Evolutionary conservation across 92 coral and sea anemone genomes (phyloP), one percentile per base, ranked within the genome.

Genomic region (Muricea muricata): DNA sequence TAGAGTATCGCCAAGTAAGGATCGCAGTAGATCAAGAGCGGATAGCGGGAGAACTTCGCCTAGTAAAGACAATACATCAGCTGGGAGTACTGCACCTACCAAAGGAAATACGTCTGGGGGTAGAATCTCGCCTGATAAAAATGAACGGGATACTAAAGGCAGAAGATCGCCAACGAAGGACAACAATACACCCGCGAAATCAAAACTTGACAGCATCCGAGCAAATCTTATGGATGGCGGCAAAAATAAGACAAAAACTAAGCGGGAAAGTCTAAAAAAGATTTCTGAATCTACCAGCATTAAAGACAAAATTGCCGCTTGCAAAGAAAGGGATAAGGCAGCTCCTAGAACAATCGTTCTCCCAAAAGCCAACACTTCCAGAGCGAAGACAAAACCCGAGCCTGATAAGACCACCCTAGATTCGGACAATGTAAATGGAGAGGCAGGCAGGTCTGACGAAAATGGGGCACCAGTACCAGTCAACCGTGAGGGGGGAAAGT

Each of bases 251-350:
- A n/a, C 71, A 20, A 78, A 78, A 33, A 34, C 11, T 23, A 78
- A 78, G 71, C 83, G 83, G 7, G 83, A 78, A 25, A 75, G 80
- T 34, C 37, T 78, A 56, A 56, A 78, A 1, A 34, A 35, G 63
- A 18, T 78, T 58, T 13, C 52, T 0, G 58, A 78, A 78, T 29
- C 83, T 14, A 65, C 65, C 29, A 56, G 71, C 26, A 78, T 78
- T 25, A 56, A 55, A 35, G 83, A 78, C 54, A 78, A 78, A 65
- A 78, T 78, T 28, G 70, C 71, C 28, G 83, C 83, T 30, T 78
- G 83, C 21, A 55, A 55, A 39, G 55, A 78, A 37, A 55, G 83
- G 9, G 83, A 78, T 58, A 28, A 78, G 35, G 23, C 45, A 24
- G 63, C 71, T 15, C 83, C 83, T 6, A 30, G 54, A 57, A 56